phyloP scores from a whole-genome alignment of 1,140 invertebrate species.

The Amphibalanus amphitrite region DNA sequence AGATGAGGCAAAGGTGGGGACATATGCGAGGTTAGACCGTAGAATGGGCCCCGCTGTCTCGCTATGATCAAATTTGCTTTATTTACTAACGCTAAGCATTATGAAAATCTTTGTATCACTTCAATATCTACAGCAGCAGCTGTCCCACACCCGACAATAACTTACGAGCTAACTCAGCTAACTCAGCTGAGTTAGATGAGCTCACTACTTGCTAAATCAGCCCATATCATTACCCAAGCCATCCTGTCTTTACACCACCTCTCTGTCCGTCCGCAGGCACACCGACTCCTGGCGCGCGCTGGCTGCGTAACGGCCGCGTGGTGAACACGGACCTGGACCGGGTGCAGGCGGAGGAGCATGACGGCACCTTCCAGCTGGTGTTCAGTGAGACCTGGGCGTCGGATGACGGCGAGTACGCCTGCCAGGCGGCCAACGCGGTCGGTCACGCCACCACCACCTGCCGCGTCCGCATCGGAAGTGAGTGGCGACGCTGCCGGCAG shows the following conservation, averaged over 20 bases:
- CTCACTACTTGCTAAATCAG: no score
- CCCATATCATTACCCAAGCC: no score
- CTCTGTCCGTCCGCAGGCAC: conserved; percentile 43
- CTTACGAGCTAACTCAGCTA: no score
- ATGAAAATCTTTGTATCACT: no score
- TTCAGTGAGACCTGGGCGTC: conserved; percentile 76
- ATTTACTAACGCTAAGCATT: no score
- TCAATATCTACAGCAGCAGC: no score
- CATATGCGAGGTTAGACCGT: no score
- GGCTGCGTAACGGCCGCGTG: conserved; percentile 78
- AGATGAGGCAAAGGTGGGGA: no score
- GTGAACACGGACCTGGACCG: background rate
- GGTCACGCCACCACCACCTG: conserved; percentile 73
- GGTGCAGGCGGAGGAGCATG: conserved; percentile 22
- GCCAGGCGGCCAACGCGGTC: conserved; percentile 80
- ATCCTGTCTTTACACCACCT: background rate
- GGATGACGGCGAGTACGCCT: conserved; percentile 92
- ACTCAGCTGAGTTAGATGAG: no score
- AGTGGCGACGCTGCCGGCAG: background rate
- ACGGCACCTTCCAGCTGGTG: conserved; percentile 60
- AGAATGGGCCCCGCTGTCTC: no score
- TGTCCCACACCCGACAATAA: no score
- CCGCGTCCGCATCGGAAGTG: conserved; percentile 73
- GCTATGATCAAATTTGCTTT: no score
- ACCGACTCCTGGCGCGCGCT: conserved; percentile 70